Conservation (phyloP, 2,113 vertebrate genomes). For the Tychaedon coryphoeus region DNA sequence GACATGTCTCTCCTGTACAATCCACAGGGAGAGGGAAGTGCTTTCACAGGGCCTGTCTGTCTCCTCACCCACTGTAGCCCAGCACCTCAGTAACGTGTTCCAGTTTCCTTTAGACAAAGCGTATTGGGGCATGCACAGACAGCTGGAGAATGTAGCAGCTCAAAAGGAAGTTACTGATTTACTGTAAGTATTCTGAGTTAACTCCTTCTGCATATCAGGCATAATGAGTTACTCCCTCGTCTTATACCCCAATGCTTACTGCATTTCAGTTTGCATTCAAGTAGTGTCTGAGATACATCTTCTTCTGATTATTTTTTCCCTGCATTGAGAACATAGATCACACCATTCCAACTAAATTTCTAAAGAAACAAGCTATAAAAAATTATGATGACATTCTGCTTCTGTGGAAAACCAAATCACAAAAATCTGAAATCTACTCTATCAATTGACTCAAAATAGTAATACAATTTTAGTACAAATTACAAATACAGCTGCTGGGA, state of each 20-base stretch:
- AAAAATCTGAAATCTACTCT: neutral
- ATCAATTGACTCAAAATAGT: neutral
- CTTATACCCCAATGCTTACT: neutral
- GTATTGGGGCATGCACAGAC: rapidly evolving
- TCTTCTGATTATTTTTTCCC: neutral
- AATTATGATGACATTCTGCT: neutral
- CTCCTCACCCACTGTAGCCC: neutral
- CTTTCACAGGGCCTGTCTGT: neutral
- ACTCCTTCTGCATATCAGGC: neutral
- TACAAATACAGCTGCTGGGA: neutral
- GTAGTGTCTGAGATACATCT: neutral
- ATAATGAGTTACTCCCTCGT: neutral
- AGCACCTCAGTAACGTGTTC: rapidly evolving
- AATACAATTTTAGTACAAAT: neutral
- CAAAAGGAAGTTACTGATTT: neutral
- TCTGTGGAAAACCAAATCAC: neutral
- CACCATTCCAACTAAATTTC: neutral
- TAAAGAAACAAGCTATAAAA: neutral
- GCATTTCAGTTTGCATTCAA: neutral
- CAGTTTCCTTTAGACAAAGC: neutral
- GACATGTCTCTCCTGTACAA: neutral
- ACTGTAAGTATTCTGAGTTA: neutral
- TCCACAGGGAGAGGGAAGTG: neutral
- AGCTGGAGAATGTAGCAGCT: neutral
- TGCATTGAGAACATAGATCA: neutral